phyloP scores from a whole-genome alignment of 1,140 invertebrate species.

The Cydia strobilella region DNA sequence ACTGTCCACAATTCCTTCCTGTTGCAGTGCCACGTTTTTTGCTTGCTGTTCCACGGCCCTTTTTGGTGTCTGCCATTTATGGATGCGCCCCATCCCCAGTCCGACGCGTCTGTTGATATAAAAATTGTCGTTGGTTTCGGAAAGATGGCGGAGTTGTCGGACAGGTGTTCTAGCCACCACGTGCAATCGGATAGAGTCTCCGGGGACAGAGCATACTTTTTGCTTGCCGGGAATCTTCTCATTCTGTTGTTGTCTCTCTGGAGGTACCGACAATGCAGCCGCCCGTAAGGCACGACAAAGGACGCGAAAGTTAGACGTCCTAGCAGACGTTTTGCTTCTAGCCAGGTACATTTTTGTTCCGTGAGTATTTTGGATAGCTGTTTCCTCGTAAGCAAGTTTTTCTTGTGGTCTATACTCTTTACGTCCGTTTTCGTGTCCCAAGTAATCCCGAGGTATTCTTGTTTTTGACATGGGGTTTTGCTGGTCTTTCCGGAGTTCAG shows the following conservation, averaged over 20 bases:
- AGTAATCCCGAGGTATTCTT: slow-evolving; percentile 37
- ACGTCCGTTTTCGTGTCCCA: slow-evolving; percentile 31
- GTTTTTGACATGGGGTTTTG: not conserved
- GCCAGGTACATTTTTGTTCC: slow-evolving; percentile 31
- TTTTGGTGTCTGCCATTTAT: slow-evolving; percentile 35
- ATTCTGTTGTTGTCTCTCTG: slow-evolving; percentile 46
- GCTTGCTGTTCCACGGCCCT: slow-evolving; percentile 35
- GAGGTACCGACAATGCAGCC: slow-evolving; percentile 43
- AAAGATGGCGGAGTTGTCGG: slow-evolving; percentile 41
- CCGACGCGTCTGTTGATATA: slow-evolving; percentile 53
- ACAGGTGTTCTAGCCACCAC: slow-evolving; percentile 43
- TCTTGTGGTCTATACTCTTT: slow-evolving; percentile 33
- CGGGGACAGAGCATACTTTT: slow-evolving; percentile 30
- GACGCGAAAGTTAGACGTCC: slow-evolving; percentile 64
- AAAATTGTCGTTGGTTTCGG: slow-evolving; percentile 43
- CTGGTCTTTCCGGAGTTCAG: slow-evolving; percentile 38
- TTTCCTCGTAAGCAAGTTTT: slow-evolving; percentile 21
- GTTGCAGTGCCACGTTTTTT: slow-evolving; percentile 56
- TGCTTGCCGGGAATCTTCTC: slow-evolving; percentile 13
- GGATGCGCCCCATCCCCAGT: slow-evolving; percentile 43
- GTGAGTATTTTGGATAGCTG: not conserved
- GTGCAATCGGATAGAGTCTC: slow-evolving; percentile 2
- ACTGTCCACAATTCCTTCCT: slow-evolving; percentile 57
- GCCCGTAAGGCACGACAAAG: slow-evolving; percentile 79
- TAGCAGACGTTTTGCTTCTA: slow-evolving; percentile 32